Base-by-base conservation (phyloP, 2,797 vertebrate genomes). In the Pelobates cultripes region DNA sequence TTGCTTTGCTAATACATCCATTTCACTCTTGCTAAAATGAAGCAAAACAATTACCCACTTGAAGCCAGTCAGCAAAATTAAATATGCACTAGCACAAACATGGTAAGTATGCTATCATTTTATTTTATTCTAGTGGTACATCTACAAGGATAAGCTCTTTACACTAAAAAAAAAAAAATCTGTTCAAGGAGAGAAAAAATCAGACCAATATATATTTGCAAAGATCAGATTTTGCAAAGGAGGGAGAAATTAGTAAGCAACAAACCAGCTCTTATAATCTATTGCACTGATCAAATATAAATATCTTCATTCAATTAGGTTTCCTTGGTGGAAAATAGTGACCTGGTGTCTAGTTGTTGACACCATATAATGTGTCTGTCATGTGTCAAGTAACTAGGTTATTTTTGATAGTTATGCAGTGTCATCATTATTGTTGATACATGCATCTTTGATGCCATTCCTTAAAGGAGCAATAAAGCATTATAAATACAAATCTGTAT, bases 41-140 rank as follows among this genome's bases (percentile, higher is more conserved):
- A 81, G 63, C 63, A 63, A 76, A 57, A 73, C 70, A 77, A 84
- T 86, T 67, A 86, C 77, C 83, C 72, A 69, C 74, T 72, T 76
- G 73, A 68, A 70, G 45, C 66, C 77, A 84, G 83, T 85, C 84
- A 86, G 83, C 81, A 86, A 85, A 85, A 80, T 64, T 75, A 86
- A 80, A 85, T 79, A 70, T 83, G 72, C 60, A 83, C 78, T 79
- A 76, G 41, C n/a, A 60, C 75, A 72, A 55, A 66, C 74, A 77
- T 68, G 70, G 73, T 82, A 78, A 73, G 70, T 70, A 57, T 70
- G 67, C 76, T 76, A 66, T 84, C 53, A 43, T 15, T 66, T 79
- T 79, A 51, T 64, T 84, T 83, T 64, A 75, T 57, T 44, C 55
- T 55, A 61, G 55, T 41, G 17, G 43, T 55, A 2, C 8, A n/a